Evolutionary conservation across 2,888 invertebrate species (phyloP), one percentile per base, ranked within the genome.

Genomic region (Drosophila kanekoi): DNA sequence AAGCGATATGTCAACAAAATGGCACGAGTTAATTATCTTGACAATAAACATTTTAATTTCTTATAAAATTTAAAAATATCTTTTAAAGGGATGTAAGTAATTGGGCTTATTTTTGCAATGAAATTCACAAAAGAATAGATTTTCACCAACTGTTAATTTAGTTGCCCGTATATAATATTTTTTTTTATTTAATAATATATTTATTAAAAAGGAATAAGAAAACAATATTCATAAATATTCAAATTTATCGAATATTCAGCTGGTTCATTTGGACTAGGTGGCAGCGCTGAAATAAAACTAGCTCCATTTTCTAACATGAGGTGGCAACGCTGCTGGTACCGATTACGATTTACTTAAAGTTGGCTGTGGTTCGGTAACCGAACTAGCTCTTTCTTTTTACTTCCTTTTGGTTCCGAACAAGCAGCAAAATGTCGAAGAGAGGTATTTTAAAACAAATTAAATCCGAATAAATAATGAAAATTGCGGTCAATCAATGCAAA

Each of bases 341-440:
- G 63, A 59, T 43, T n/a, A 28, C 6, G 20, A 44, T 38, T 23
- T 16, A 5, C 13, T 48, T 32, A 65, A 85, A 83, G 80, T 85
- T 82, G 82, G 74, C 72, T 73, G 81, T 67, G 69, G 68, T 71
- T 72, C 72, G 52, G 44, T 57, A 33, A 9, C 32, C 65, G 84
- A 81, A 81, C 84, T 56, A 69, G 82, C 79, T 83, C 90, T 89
- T 91, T 91, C 90, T 90, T 90, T 90, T 91, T 81, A 87, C 87
- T 91, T 91, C 89, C 91, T 89, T 90, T 84, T 93, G 93, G 93
- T 79, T 79, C 93, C 93, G 93, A 93, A 93, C 87, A 94, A 94
- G 87, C 86, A 74, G 83, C 79, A 91, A 91, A 94, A 94, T 94
- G 94, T 94, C 94, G 93, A 94, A 94, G 93, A 94, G 94, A 94